These are phyloP conservation scores for Anser brachyrhynchus DNA, from an alignment of 2,113 vertebrate genomes.

Conservation along the genomic window DNA sequence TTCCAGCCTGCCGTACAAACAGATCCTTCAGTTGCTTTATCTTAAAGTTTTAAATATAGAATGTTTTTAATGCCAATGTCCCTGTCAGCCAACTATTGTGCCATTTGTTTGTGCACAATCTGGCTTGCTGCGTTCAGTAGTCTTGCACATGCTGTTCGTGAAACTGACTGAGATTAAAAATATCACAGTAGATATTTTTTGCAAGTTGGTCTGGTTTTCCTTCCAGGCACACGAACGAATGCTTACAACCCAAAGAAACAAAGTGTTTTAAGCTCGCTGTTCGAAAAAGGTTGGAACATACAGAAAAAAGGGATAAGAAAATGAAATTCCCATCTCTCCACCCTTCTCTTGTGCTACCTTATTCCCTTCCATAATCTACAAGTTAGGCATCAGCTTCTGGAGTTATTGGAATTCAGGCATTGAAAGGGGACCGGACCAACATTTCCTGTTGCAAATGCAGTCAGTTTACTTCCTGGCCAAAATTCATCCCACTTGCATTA, in stretches of 20 bases:
- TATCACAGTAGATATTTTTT: neutral
- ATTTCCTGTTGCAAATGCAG: neutral
- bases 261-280: neutral
- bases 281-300: neutral
- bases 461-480: neutral
- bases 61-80: neutral
- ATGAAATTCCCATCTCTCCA: neutral
- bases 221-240: neutral
- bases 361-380: neutral
- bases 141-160: constrained; percentile 9
- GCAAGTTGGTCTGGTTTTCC: neutral
- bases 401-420: neutral
- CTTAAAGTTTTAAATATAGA: neutral
- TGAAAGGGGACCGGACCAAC: neutral
- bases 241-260: neutral
- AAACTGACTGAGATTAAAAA: constrained; percentile 14
- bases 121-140: neutral
- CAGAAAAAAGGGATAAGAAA: neutral
- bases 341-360: neutral
- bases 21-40: neutral
- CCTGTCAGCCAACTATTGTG: neutral
- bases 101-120: constrained; percentile 1
- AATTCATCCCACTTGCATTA: neutral
- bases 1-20: neutral
- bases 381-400: neutral